phyloP scores from a whole-genome alignment of 2,888 invertebrate species.

The Melanostoma mellinum region DNA sequence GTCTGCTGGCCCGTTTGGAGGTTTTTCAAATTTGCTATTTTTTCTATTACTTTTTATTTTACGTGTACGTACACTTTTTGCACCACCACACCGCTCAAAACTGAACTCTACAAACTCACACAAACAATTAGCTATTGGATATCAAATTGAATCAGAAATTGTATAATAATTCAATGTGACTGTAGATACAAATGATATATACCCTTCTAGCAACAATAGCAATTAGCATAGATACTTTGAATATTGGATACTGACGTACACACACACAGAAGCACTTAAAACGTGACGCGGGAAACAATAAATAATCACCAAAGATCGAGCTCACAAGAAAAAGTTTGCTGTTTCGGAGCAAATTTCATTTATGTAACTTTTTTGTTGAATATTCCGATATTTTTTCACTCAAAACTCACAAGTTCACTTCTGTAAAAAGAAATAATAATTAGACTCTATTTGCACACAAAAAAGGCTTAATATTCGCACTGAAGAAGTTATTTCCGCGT shows the following conservation, averaged over 20 bases:
- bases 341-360: conserved; percentile 39
- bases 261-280: conserved; percentile 10
- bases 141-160: conserved; percentile 28
- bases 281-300: conserved; percentile 14
- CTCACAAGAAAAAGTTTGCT: conserved; percentile 47
- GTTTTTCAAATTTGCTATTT: conserved; percentile 11
- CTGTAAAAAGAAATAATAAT: conserved; percentile 8
- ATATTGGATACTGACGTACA: conserved; percentile 32
- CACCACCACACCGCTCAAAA: conserved; percentile 21
- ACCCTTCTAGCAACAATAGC: conserved; percentile 26
- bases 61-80: too few species aligned
- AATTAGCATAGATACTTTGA: conserved; percentile 51
- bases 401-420: conserved; percentile 25
- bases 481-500: conserved; percentile 42
- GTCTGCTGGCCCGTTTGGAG: conserved; percentile 10
- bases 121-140: conserved; percentile 20
- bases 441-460: neutral
- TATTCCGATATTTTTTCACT: conserved; percentile 20
- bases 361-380: conserved; percentile 43
- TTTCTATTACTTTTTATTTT: conserved; percentile 16
- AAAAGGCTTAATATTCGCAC: conserved; percentile 28
- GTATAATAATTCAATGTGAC: conserved; percentile 10
- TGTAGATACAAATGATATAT: neutral
- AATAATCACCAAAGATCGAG: conserved; percentile 37
- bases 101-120: conserved; percentile 4